phyloP scores from a whole-genome alignment of 2,797 vertebrate species.

The Cynodonichthys magdalenae region DNA sequence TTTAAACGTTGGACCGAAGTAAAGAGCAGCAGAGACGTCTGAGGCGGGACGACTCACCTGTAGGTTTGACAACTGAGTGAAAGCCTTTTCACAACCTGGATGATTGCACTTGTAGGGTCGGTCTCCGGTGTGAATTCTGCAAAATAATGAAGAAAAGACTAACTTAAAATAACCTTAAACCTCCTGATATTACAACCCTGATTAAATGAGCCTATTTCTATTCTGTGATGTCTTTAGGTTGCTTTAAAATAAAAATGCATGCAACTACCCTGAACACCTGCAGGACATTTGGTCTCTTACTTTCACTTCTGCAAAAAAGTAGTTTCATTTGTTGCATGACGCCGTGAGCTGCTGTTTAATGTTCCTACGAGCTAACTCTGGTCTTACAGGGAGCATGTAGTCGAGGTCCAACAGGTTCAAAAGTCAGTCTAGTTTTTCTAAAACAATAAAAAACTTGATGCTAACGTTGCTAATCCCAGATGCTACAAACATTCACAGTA shows the following conservation, averaged over 20 bases:
- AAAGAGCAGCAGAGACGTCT: too few species aligned
- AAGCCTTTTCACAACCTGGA: conserved; percentile 97
- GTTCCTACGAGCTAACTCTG: too few species aligned
- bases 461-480: background rate
- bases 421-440: background rate
- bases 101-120: conserved; percentile 97
- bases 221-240: too few species aligned
- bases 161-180: too few species aligned
- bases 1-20: too few species aligned
- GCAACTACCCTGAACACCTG: too few species aligned
- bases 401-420: background rate
- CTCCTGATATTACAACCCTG: too few species aligned
- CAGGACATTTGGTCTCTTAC: background rate
- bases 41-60: conserved; percentile 81
- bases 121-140: conserved; percentile 96
- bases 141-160: too few species aligned
- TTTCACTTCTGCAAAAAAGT: background rate
- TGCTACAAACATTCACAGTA: conserved; percentile 5
- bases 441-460: background rate
- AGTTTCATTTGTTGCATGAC: background rate
- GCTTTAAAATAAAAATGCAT: too few species aligned
- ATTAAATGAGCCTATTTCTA: too few species aligned
- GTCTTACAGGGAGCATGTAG: background rate
- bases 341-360: too few species aligned
- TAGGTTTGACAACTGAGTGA: conserved; percentile 96